These are phyloP conservation scores for Orestias chungarensis DNA, from an alignment of 2,797 vertebrate genomes.

Conservation along the genomic window DNA sequence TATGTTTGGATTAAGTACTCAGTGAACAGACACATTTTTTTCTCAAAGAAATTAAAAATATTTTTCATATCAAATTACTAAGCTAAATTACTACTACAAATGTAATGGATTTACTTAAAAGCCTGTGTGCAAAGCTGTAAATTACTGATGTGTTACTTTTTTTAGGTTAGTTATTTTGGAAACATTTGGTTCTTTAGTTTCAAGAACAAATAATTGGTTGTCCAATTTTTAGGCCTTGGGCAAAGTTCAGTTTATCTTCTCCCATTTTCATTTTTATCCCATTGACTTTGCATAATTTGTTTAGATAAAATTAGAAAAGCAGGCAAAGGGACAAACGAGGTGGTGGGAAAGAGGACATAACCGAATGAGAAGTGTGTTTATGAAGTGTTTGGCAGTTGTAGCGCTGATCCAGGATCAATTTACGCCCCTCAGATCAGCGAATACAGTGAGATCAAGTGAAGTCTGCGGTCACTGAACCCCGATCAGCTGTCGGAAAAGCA, in stretches of 20 bases:
- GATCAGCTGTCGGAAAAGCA: conserved; percentile 60
- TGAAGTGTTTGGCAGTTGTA: conserved; percentile 39
- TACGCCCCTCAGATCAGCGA: conserved; percentile 52
- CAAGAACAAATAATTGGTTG: conserved; percentile 49
- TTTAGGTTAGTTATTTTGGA: conserved; percentile 23
- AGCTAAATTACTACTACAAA: not conserved
- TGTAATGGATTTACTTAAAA: not conserved
- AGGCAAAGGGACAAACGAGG: conserved; percentile 3
- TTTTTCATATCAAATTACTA: not conserved
- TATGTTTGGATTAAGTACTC: not conserved
- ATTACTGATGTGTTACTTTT: conserved; percentile 46
- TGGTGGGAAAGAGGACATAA: not conserved
- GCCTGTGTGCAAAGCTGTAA: conserved; percentile 23
- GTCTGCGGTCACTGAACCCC: conserved; percentile 59
- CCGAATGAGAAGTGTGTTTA: conserved; percentile 53
- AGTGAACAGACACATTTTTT: not conserved
- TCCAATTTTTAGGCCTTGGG: conserved; percentile 49
- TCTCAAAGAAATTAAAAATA: not conserved
- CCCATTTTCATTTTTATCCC: conserved; percentile 23
- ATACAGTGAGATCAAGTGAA: conserved; percentile 57
- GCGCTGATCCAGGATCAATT: conserved; percentile 63
- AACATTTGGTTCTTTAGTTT: conserved; percentile 52
- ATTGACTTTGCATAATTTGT: conserved; percentile 55
- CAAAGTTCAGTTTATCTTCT: conserved; percentile 42
- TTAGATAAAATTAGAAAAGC: conserved; percentile 40